Evolutionary conservation across 2,113 vertebrate genomes (phyloP).

Genomic region (Halichoerus grypus): DNA sequence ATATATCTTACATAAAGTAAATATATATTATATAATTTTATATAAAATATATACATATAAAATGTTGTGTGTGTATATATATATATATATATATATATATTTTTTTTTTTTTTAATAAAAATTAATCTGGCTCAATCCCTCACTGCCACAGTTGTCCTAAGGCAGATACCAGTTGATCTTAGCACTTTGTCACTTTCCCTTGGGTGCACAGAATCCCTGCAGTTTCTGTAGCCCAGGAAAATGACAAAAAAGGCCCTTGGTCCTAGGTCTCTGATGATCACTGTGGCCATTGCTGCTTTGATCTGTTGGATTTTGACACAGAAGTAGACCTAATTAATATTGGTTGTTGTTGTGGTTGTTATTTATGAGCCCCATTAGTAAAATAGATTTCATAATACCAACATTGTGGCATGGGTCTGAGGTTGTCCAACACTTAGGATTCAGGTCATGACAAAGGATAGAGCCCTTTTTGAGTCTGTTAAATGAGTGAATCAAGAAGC

Average conservation of each 20-base stretch:
- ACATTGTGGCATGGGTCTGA: background rate
- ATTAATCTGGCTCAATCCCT: background rate
- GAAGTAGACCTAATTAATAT: background rate
- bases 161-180: background rate
- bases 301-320: background rate
- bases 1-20: background rate
- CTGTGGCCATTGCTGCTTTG: background rate
- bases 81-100: background rate
- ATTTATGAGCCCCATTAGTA: background rate
- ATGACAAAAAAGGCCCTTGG: background rate
- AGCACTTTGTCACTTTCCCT: background rate
- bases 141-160: background rate
- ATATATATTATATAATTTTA: background rate
- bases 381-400: background rate
- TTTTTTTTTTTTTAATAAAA: background rate
- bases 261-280: background rate
- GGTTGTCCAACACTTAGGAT: background rate
- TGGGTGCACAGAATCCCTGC: background rate
- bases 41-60: background rate
- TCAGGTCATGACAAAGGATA: background rate
- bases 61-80: background rate
- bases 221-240: background rate
- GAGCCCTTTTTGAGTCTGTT: background rate
- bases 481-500: background rate
- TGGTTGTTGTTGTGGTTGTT: background rate